Conservation (phyloP, 2,113 vertebrate species). For the Nannospalax galili region DNA sequence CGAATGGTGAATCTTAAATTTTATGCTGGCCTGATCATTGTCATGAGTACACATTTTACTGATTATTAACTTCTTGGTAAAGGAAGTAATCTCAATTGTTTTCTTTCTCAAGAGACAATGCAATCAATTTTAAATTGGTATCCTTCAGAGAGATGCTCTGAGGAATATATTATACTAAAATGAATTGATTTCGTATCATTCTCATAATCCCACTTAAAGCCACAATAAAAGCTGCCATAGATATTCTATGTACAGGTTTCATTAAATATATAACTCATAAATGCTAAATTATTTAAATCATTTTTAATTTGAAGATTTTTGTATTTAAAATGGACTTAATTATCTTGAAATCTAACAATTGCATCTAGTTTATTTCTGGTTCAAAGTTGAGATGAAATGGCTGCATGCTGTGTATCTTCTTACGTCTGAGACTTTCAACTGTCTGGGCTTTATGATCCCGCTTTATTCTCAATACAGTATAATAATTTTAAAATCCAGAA, state of each 20-base stretch:
- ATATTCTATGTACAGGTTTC: background rate
- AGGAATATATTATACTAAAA: conserved; percentile 28
- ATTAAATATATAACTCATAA: conserved; percentile 43
- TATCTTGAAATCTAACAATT: background rate
- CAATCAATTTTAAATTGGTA: conserved; percentile 23
- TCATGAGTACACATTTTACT: background rate
- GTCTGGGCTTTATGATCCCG: background rate
- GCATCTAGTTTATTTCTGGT: background rate
- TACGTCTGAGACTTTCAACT: background rate
- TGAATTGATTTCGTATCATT: background rate
- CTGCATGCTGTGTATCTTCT: background rate
- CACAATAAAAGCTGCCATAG: conserved; percentile 20
- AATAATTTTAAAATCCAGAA: background rate
- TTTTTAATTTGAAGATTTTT: background rate
- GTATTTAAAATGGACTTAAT: background rate
- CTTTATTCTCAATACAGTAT: background rate
- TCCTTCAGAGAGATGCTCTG: conserved; percentile 9
- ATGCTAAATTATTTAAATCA: background rate
- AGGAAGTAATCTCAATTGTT: background rate
- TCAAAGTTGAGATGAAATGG: background rate
- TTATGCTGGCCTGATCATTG: background rate
- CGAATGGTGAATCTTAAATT: background rate
- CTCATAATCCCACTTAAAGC: background rate
- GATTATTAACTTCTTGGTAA: conserved; percentile 54
- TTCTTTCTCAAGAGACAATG: background rate